Percentiles rank a stretch among this genome's conserved stretches.
Evolutionary conservation across 2,113 vertebrate genomes (phyloP).

Genomic region (Rhombomys opimus): DNA sequence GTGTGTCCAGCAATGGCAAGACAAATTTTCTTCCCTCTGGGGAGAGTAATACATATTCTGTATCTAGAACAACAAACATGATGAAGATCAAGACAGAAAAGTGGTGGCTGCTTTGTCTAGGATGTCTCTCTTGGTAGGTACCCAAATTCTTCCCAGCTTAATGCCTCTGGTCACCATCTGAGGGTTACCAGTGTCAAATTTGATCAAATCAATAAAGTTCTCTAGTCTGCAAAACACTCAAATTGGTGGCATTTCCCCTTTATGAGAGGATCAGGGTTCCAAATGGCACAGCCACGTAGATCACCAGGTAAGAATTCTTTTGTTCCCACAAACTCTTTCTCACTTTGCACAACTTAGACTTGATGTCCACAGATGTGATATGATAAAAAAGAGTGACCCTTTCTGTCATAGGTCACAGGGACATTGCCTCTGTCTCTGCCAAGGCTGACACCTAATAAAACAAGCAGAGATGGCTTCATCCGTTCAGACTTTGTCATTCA

Average conservation of each 20-base stretch:
- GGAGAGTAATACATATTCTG: not conserved
- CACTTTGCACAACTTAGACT: not conserved
- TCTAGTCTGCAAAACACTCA: not conserved
- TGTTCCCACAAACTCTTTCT: not conserved
- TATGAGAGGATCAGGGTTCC: not conserved
- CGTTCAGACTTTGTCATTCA: not conserved
- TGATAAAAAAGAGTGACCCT: not conserved
- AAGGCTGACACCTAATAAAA: not conserved
- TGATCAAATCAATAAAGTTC: not conserved
- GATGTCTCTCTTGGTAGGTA: not conserved
- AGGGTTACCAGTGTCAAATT: not conserved
- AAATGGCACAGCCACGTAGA: not conserved
- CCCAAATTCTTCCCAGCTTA: not conserved
- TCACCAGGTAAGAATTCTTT: not conserved
- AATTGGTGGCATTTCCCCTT: not conserved
- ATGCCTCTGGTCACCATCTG: not conserved
- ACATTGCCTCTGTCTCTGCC: not conserved
- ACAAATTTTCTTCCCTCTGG: not conserved
- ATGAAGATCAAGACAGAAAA: not conserved
- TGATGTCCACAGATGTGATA: not conserved
- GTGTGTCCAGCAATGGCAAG: not conserved
- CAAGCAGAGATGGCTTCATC: not conserved
- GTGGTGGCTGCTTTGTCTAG: not conserved
- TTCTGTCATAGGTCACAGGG: not conserved
- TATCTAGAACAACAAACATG: not conserved